These are phyloP conservation scores for Rattus rattus DNA, from an alignment of 2,113 vertebrate genomes.

Conservation along the genomic window DNA sequence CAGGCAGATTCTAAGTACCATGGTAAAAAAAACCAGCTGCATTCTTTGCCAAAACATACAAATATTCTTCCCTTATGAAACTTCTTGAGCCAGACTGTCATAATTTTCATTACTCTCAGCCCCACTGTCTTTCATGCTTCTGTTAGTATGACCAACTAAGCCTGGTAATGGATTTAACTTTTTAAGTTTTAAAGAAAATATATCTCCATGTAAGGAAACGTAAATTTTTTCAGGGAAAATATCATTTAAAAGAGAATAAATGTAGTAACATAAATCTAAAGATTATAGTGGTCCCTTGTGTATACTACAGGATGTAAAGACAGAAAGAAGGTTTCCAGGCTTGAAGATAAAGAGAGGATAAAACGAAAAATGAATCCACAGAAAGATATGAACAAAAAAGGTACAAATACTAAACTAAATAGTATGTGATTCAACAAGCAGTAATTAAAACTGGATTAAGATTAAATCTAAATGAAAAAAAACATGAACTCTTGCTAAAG, in stretches of 20 bases:
- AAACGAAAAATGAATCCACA: not conserved
- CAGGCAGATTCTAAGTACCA: not conserved
- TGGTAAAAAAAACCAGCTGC: not conserved
- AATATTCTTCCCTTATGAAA: not conserved
- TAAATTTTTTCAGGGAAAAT: not conserved
- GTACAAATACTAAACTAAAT: not conserved
- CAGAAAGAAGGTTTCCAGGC: not conserved
- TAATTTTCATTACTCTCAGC: not conserved
- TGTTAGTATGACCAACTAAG: not conserved
- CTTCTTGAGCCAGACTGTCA: not conserved
- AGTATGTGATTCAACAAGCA: not conserved
- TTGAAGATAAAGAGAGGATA: not conserved
- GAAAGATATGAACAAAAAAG: not conserved
- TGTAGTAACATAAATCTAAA: not conserved
- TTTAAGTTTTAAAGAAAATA: not conserved
- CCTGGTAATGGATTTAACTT: not conserved
- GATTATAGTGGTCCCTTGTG: not conserved
- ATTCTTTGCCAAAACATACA: not conserved
- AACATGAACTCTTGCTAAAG: not conserved
- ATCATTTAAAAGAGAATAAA: not conserved
- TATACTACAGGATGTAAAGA: not conserved
- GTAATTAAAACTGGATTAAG: not conserved
- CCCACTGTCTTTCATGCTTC: not conserved
- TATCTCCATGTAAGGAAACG: not conserved
- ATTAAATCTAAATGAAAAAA: not conserved